phyloP scores from a whole-genome alignment of 2,888 invertebrate genomes.

The Gisinianus flammeolus region DNA sequence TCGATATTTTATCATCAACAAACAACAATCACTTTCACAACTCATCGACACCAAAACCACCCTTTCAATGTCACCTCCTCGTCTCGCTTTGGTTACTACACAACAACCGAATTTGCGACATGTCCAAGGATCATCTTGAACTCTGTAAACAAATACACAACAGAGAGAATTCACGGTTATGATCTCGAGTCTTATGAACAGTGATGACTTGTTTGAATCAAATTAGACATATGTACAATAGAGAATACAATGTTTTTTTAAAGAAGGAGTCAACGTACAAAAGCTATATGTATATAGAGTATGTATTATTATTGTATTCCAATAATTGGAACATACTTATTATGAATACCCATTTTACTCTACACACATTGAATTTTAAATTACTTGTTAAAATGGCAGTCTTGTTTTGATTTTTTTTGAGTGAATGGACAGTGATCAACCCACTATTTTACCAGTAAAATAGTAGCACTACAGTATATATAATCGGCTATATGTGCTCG shows the following conservation, averaged over 20 bases:
- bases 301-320: no score
- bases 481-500: not conserved
- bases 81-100: not conserved
- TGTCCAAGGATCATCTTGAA: not conserved
- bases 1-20: not conserved
- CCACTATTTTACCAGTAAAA: constrained; percentile 6
- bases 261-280: no score
- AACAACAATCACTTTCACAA: not conserved
- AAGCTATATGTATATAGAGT: no score
- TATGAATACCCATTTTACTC: no score
- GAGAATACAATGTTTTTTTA: no score
- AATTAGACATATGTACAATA: no score
- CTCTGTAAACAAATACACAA: not conserved
- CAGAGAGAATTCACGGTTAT: no score
- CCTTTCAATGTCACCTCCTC: not conserved
- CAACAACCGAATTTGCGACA: not conserved
- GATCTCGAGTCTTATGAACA: no score
- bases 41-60: not conserved
- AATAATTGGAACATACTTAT: no score
- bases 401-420: not conserved
- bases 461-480: not conserved
- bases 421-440: not conserved
- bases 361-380: no score
- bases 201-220: no score
- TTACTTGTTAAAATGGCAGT: constrained; percentile 7